Evolutionary conservation across 30 jellyfish, hydroid and myxozoan species (phyloP).

Genomic region (Hydra vulgaris): DNA sequence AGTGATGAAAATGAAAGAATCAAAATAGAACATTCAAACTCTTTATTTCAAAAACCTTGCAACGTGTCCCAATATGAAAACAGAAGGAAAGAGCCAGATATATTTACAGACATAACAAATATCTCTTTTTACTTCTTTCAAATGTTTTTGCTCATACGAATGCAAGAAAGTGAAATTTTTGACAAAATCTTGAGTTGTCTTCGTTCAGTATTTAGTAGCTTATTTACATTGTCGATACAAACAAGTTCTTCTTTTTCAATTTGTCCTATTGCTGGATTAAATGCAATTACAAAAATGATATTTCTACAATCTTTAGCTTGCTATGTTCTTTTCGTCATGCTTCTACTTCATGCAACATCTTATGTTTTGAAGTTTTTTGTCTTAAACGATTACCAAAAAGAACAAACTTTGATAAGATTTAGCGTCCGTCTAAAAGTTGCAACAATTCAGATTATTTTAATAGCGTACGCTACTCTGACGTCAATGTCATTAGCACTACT

Average conservation of each 20-base stretch:
- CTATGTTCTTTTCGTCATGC: constrained; percentile 48
- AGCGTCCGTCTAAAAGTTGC: constrained; percentile 80
- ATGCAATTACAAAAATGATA: constrained; percentile 62
- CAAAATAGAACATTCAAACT: neutral
- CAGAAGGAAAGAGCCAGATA: constrained; percentile 33
- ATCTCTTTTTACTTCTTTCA: constrained; percentile 75
- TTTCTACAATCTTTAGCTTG: constrained; percentile 60
- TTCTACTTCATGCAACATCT: constrained; percentile 27
- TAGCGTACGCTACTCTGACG: constrained; percentile 85
- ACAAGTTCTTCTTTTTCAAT: constrained; percentile 34
- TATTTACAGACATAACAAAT: constrained; percentile 53
- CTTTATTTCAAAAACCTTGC: neutral
- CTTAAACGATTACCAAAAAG: constrained; percentile 7
- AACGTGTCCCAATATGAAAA: neutral
- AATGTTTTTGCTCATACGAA: constrained; percentile 59
- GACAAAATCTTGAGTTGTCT: constrained; percentile 31
- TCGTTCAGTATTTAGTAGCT: constrained; percentile 52
- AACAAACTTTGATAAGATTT: constrained; percentile 10
- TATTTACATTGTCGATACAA: constrained; percentile 79
- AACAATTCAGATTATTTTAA: constrained; percentile 53
- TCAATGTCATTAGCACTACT: constrained; percentile 48
- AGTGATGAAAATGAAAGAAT: neutral
- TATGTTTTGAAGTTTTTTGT: constrained; percentile 17
- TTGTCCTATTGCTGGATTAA: constrained; percentile 61
- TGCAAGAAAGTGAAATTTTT: constrained; percentile 57